A percentile compares a stretch with the other conserved stretches of the same genome.
These are phyloP conservation scores for Geococcyx californianus DNA, from an alignment of 2,113 vertebrate species.

Conservation along the genomic window DNA sequence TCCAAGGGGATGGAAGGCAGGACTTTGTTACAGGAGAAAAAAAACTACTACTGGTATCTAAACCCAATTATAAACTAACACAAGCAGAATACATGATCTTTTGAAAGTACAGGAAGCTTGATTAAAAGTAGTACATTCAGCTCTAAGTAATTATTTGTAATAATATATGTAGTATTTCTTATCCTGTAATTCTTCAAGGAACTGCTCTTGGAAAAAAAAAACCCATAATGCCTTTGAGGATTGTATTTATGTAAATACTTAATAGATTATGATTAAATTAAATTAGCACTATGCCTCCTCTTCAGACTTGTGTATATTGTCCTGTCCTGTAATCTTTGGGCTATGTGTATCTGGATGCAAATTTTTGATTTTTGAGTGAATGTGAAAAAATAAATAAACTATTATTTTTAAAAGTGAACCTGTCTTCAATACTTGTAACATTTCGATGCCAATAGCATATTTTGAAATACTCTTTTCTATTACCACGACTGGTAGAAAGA, in stretches of 20 bases:
- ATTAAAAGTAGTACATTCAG: neutral
- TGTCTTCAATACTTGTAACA: neutral
- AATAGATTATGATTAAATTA: conserved; percentile 16
- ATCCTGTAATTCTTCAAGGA: neutral
- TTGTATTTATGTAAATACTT: conserved; percentile 33
- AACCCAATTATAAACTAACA: neutral
- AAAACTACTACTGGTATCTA: neutral
- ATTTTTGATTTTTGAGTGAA: neutral
- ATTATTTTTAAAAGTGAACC: neutral
- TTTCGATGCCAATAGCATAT: neutral
- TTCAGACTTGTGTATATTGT: neutral
- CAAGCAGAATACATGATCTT: neutral
- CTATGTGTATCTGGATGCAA: neutral
- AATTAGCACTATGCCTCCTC: neutral
- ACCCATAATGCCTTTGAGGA: neutral
- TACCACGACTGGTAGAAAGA: neutral
- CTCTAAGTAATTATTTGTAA: neutral
- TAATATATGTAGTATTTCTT: neutral
- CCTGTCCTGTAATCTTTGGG: neutral
- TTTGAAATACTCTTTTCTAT: neutral
- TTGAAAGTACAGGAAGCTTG: neutral
- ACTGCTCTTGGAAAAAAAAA: conserved; percentile 22
- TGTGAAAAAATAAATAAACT: neutral
- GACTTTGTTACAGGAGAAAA: neutral
- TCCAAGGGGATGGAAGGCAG: neutral